These are phyloP conservation scores for Xanthorhoe spadicearia DNA, from an alignment of 2,888 invertebrate genomes.

Conservation along the genomic window DNA sequence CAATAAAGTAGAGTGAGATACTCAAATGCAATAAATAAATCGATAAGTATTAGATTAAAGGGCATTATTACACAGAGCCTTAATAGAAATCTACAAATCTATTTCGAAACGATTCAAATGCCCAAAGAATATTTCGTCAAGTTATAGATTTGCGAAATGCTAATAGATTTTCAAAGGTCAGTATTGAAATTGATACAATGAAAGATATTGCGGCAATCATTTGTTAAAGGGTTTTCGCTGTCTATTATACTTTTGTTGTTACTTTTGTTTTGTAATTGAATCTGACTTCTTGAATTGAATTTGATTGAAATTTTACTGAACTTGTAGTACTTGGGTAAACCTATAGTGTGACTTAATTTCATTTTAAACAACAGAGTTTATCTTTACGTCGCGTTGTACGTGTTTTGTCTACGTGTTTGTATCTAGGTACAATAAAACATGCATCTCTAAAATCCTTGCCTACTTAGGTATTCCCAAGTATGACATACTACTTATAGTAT, in stretches of 20 bases:
- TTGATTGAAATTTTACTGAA: no score
- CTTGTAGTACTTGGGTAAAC: no score
- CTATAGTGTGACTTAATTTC: no score
- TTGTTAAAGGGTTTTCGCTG: constrained; percentile 8
- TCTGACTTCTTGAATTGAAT: no score
- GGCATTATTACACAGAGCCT: constrained; percentile 14
- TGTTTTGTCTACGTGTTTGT: no score
- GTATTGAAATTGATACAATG: constrained; percentile 55
- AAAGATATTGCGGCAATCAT: constrained; percentile 38
- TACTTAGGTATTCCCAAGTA: constrained; percentile 2
- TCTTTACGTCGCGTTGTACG: no score
- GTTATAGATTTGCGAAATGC: constrained; percentile 63
- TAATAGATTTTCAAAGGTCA: constrained; percentile 66
- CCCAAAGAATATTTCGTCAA: constrained; percentile 56
- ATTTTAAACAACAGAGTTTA: no score
- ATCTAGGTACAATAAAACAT: not conserved
- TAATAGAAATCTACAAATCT: constrained; percentile 14
- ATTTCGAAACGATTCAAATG: constrained; percentile 49
- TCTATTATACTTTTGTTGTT: not conserved
- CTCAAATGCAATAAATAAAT: constrained; percentile 8
- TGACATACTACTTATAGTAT: constrained; percentile 9
- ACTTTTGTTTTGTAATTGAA: not conserved
- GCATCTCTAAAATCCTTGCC: not conserved
- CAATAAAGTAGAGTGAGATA: not conserved
- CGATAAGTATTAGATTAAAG: constrained; percentile 21